phyloP scores from a whole-genome alignment of 1,140 invertebrate species.

The Diorhabda sublineata region DNA sequence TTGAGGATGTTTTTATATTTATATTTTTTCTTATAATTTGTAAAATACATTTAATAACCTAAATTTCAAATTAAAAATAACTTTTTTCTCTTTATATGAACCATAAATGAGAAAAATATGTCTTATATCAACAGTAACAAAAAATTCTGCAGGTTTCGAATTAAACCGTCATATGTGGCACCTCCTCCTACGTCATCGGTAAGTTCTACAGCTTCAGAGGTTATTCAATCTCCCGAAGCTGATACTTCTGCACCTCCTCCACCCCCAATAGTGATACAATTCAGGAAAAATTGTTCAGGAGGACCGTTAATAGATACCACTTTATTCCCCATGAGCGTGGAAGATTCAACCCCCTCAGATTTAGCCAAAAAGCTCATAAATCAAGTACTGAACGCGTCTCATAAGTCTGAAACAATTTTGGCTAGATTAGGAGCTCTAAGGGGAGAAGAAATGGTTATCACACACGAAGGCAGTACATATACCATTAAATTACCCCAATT shows the following conservation, averaged over 20 bases:
- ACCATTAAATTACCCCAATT: slow-evolving; percentile 43
- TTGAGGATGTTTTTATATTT: background rate
- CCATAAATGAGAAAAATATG: too few species aligned
- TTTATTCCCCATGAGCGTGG: slow-evolving; percentile 46
- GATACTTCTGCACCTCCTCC: slow-evolving; percentile 50
- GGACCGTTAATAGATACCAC: slow-evolving; percentile 49
- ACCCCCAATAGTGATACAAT: slow-evolving; percentile 44
- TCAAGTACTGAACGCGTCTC: slow-evolving; percentile 36
- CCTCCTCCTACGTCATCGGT: slow-evolving; percentile 32
- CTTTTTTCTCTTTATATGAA: background rate
- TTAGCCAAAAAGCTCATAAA: slow-evolving; percentile 45
- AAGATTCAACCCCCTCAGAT: slow-evolving; percentile 44
- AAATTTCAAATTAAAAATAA: background rate
- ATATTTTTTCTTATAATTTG: background rate
- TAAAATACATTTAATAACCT: background rate
- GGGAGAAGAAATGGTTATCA: slow-evolving; percentile 44
- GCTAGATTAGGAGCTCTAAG: slow-evolving; percentile 36
- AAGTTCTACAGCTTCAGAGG: slow-evolving; percentile 30
- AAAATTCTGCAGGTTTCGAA: slow-evolving; percentile 25
- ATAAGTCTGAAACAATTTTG: slow-evolving; percentile 41
- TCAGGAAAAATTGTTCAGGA: slow-evolving; percentile 49
- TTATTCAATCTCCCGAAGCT: slow-evolving; percentile 43
- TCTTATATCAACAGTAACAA: too few species aligned
- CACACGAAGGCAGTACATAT: slow-evolving; percentile 37
- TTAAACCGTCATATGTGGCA: slow-evolving; percentile 35